Evolutionary conservation across 2,888 invertebrate genomes (phyloP).

Genomic region (Fabriciana adippe): DNA sequence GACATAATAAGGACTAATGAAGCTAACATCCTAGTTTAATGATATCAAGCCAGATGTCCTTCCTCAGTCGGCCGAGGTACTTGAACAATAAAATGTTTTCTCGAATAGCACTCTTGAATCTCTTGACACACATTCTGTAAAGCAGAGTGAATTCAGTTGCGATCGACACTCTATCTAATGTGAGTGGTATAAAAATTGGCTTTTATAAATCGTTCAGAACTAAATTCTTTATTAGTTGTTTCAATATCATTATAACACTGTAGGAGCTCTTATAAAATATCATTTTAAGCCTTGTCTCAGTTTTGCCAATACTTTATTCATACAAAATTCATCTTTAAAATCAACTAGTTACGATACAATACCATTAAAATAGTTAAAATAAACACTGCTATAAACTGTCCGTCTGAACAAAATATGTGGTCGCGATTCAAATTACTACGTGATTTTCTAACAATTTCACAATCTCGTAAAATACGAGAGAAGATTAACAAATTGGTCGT

Average conservation of each 20-base stretch:
- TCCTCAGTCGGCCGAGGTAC: slow-evolving; percentile 54
- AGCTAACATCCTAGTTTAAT: slow-evolving; percentile 39
- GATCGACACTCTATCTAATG: slow-evolving; percentile 27
- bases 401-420: slow-evolving; percentile 14
- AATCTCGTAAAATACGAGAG: slow-evolving; percentile 18
- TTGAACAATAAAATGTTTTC: slow-evolving; percentile 70
- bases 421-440: slow-evolving; percentile 21
- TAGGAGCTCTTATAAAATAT: background rate
- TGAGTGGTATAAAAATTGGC: slow-evolving; percentile 11
- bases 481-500: slow-evolving; percentile 32
- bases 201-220: background rate
- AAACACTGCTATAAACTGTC: slow-evolving; percentile 6
- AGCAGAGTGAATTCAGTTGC: slow-evolving; percentile 36
- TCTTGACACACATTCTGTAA: slow-evolving; percentile 70
- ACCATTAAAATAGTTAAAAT: background rate
- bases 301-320: slow-evolving; percentile 1
- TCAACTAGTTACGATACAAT: background rate
- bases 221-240: background rate
- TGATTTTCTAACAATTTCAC: slow-evolving; percentile 24
- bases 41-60: slow-evolving; percentile 65
- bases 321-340: slow-evolving; percentile 4
- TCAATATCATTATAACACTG: background rate
- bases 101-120: slow-evolving; percentile 58
- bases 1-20: slow-evolving; percentile 25
- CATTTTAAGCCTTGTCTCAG: background rate